Evolutionary conservation across 2,113 vertebrate species (phyloP).

Genomic region (Microcebus tavaratra): DNA sequence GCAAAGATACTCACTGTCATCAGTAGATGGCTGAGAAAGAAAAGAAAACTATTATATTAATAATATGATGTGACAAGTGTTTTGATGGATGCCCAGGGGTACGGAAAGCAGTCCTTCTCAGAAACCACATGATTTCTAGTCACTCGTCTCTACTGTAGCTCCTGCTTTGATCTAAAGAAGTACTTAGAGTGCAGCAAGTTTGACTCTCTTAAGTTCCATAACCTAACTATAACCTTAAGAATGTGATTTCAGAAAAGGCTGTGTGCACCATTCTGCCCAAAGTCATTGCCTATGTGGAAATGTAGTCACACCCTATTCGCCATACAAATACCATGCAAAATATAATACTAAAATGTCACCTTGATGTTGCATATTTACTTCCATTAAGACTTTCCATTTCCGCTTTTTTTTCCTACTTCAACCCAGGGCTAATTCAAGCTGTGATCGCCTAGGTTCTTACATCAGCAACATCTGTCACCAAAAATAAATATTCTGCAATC

Average conservation of each 20-base stretch:
- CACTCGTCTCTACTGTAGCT: not conserved
- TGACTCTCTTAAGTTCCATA: not conserved
- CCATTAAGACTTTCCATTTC: slow-evolving; percentile 41
- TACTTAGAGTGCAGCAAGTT: not conserved
- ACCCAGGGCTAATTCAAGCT: slow-evolving; percentile 47
- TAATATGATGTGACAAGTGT: not conserved
- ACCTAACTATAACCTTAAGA: not conserved
- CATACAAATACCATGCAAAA: not conserved
- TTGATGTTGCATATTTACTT: slow-evolving; percentile 1
- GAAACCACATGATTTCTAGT: not conserved
- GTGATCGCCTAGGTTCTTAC: slow-evolving; percentile 29
- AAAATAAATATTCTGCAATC: slow-evolving; percentile 73
- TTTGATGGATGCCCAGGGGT: not conserved
- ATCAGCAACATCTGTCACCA: slow-evolving; percentile 68
- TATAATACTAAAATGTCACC: not conserved
- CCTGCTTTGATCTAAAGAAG: not conserved
- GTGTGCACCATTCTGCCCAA: not conserved
- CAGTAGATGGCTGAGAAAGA: not conserved
- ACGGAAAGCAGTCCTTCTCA: not conserved
- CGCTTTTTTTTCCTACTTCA: not conserved
- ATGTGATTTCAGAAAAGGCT: not conserved
- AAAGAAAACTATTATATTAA: not conserved
- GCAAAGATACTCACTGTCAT: not conserved
- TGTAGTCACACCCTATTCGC: not conserved
- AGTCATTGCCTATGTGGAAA: not conserved